These are phyloP conservation scores for Diadegma fenestrale DNA, from an alignment of 2,888 invertebrate species.

Conservation along the genomic window DNA sequence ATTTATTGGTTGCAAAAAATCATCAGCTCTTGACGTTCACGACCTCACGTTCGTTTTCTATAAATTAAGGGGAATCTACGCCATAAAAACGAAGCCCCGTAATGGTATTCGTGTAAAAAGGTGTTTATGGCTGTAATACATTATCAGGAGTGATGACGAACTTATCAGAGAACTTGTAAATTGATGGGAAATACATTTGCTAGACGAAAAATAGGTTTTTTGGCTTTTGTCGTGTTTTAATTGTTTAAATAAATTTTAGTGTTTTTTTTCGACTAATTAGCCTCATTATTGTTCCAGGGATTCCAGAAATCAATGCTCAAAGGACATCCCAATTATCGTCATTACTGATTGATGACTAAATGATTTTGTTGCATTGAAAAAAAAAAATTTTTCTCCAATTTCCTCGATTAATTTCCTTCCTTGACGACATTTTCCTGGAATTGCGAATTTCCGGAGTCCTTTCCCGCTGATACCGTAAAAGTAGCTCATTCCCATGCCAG, in stretches of 20 bases:
- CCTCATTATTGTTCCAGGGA: not conserved
- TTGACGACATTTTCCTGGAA: no score
- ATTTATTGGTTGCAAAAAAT: not conserved
- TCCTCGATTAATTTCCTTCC: no score
- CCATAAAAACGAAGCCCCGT: not conserved
- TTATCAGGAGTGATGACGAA: not conserved
- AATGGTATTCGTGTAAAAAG: not conserved
- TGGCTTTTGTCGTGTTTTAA: not conserved
- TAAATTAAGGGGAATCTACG: not conserved
- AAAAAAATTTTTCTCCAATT: no score
- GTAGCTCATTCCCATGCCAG: no score
- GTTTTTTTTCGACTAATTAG: not conserved
- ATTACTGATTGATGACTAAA: no score
- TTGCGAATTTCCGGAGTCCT: no score
- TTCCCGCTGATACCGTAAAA: no score
- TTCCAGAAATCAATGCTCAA: not conserved
- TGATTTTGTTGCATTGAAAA: no score
- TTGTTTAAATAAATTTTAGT: not conserved
- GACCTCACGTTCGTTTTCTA: conserved; percentile 19
- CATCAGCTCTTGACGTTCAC: not conserved
- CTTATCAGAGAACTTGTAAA: not conserved
- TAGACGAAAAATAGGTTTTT: not conserved
- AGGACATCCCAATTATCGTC: no score
- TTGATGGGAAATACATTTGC: not conserved
- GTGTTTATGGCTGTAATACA: not conserved